Evolutionary conservation across 37 sponge, comb jelly and placozoan genomes (phyloP).

Genomic region (Diacarnus erythraeanus): DNA sequence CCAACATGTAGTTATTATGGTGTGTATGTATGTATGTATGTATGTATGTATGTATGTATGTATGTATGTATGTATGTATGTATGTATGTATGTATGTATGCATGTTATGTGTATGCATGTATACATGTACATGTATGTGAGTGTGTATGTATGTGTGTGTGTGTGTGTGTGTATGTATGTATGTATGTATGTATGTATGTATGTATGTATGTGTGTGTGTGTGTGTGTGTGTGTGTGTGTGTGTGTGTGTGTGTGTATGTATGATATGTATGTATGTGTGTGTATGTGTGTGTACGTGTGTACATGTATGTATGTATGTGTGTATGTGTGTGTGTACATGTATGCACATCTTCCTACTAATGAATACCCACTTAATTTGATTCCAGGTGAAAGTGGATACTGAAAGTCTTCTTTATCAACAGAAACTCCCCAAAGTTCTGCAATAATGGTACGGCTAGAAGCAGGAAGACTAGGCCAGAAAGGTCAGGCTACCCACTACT

Average conservation of each 20-base stretch:
- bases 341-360: neutral
- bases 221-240: conserved; percentile 41
- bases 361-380: too few relatives aligned
- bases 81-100: conserved; percentile 15
- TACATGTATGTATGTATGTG: conserved; percentile 8
- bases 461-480: too few relatives aligned
- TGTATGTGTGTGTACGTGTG: conserved; percentile 2
- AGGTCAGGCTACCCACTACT: too few relatives aligned
- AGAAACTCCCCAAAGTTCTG: too few relatives aligned
- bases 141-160: conserved; percentile 1
- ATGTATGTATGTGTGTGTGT: conserved; percentile 40
- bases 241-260: conserved; percentile 44
- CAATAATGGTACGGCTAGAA: too few relatives aligned
- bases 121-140: too few relatives aligned
- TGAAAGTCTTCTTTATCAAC: too few relatives aligned
- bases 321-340: conserved; percentile 24
- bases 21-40: too few relatives aligned
- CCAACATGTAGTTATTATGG: too few relatives aligned
- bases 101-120: conserved; percentile 2
- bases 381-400: too few relatives aligned
- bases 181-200: conserved; percentile 11
- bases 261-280: too few relatives aligned
- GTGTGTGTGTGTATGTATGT: neutral
- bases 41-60: conserved; percentile 6
- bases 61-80: conserved; percentile 26